phyloP scores from a whole-genome alignment of 2,888 invertebrate species.

The Anaspis maculata region DNA sequence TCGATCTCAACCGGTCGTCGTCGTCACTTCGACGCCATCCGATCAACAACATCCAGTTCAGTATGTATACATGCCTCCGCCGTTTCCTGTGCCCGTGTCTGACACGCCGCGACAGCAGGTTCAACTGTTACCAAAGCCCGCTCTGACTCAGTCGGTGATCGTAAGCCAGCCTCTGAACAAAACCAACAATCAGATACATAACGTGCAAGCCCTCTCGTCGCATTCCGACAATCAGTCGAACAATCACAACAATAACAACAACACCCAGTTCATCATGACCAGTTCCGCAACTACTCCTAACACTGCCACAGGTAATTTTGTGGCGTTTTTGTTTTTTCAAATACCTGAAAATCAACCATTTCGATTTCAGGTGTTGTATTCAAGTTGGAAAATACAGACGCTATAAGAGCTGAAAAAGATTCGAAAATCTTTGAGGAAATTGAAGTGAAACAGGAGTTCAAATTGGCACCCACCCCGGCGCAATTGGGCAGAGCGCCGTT shows the following conservation, averaged over 20 bases:
- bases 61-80: slow-evolving; percentile 41
- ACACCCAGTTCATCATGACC: no score
- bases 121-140: slow-evolving; percentile 35
- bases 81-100: slow-evolving; percentile 44
- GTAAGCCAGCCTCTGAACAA: slow-evolving; percentile 43
- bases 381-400: background rate
- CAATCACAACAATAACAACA: no score
- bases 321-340: background rate
- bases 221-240: slow-evolving; percentile 23
- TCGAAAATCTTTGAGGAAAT: background rate
- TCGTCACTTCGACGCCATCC: slow-evolving; percentile 38
- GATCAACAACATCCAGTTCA: slow-evolving; percentile 40
- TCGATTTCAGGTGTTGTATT: background rate
- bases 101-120: slow-evolving; percentile 35
- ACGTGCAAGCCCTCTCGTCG: slow-evolving; percentile 17
- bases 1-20: slow-evolving; percentile 36
- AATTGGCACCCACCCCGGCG: slow-evolving; percentile 88
- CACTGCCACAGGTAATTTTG: no score
- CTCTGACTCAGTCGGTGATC: slow-evolving; percentile 49
- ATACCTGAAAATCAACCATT: background rate
- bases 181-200: slow-evolving; percentile 11
- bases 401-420: background rate
- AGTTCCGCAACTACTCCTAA: no score
- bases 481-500: slow-evolving; percentile 85
- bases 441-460: slow-evolving; percentile 45